Base-by-base conservation (phyloP, 2,797 vertebrate genomes). In the Hydrolagus colliei region DNA sequence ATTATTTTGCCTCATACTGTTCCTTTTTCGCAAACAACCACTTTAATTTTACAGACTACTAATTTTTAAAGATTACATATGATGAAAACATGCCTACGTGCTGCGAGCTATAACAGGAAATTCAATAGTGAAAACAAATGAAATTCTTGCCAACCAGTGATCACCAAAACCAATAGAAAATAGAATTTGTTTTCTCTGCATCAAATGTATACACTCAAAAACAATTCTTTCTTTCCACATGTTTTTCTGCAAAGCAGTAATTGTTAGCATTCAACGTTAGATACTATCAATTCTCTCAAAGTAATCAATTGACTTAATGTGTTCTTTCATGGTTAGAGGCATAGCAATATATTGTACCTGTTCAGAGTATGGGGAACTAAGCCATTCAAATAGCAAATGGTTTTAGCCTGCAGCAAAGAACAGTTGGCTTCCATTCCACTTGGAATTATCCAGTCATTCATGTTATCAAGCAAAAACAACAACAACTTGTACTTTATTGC, bases 11-110 rank as follows among this genome's bases (percentile, higher is more conserved):
- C 75, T 59, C 11, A 20, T 16, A 41, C 61, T 13, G 9, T 59
- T 77, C 9, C 75, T 41, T 27, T n/a, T 27, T 79, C 63, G 20
- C 22, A 10, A 27, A 9, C 61, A 65, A 22, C n/a, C 9, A 65
- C 27, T 63, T 13, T 65, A 65, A 79, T 79, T 65, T 79, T 79
- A n/a, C 61, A 79, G 61, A 32, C 77, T 63, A 62, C 61, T 79
- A 79, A 79, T 79, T 79, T 79, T 79, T 62, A 63, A 79, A 27
- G 77, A 27, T 79, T 79, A 62, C 9, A 27, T 14, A 5, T 65
- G n/a, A 32, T 3, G 77, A 3, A 62, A 79, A 16, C 20, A 27
- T 22, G 9, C n/a, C n/a, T 59, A 27, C 18, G 4, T 16, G n/a
- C 61, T 22, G 7, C 62, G 63, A 13, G n/a, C 12, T 63, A 22